Evolutionary conservation across 2,113 vertebrate genomes (phyloP).

Genomic region (Procavia capensis): DNA sequence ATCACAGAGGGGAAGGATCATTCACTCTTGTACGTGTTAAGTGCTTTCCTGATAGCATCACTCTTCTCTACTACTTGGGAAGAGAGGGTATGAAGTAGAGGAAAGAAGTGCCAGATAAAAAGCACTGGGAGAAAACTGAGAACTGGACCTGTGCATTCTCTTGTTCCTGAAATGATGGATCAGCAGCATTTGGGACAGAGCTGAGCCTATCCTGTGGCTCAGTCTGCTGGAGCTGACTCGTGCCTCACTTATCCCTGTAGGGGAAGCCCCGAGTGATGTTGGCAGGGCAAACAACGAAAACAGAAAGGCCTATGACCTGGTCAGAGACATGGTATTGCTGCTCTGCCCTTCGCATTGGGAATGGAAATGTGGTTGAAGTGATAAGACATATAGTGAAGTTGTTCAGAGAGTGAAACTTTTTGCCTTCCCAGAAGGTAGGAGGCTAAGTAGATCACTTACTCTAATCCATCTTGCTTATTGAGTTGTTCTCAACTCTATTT

Average conservation of each 20-base stretch:
- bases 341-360: neutral
- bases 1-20: neutral
- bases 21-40: conserved; percentile 52
- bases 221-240: neutral
- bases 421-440: neutral
- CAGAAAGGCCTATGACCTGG: neutral
- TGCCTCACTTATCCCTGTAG: neutral
- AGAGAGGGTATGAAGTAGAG: conserved; percentile 13
- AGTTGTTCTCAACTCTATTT: neutral
- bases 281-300: neutral
- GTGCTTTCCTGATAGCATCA: conserved; percentile 41
- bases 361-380: neutral
- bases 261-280: neutral
- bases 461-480: neutral
- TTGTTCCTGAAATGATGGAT: conserved; percentile 46
- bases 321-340: neutral
- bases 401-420: neutral
- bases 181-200: neutral
- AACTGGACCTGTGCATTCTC: conserved; percentile 40
- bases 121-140: conserved; percentile 59
- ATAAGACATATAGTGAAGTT: neutral
- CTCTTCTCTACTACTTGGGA: conserved; percentile 67
- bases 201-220: neutral
- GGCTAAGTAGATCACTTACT: neutral
- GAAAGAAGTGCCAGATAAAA: conserved; percentile 31